A percentile compares a stretch with the other conserved stretches of the same genome.
Evolutionary conservation across 2,888 invertebrate genomes (phyloP).

Genomic region (Drosophila peninsularis): DNA sequence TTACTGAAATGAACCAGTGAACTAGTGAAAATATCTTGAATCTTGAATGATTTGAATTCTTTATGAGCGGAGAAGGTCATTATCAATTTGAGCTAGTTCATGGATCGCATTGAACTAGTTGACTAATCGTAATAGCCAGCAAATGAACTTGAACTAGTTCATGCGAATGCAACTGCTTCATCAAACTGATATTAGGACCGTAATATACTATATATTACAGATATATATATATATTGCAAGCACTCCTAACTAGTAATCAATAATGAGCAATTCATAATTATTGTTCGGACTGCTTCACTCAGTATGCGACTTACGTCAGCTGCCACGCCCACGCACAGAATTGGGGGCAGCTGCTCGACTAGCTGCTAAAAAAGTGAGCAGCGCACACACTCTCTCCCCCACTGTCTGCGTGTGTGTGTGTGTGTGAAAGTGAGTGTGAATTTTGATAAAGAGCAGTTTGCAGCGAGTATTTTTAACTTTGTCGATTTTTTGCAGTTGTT

Average conservation of each 20-base stretch:
- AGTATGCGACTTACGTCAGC: slow-evolving; percentile 10
- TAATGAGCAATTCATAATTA: neutral
- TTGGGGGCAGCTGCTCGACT: slow-evolving; percentile 11
- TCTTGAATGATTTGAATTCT: too few relatives aligned
- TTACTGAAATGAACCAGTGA: too few relatives aligned
- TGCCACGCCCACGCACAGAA: slow-evolving; percentile 12
- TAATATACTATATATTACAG: too few relatives aligned
- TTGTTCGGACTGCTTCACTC: neutral
- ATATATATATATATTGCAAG: too few relatives aligned
- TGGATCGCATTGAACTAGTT: too few relatives aligned
- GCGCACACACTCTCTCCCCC: neutral
- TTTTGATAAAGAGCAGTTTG: slow-evolving; percentile 53
- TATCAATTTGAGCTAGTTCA: too few relatives aligned
- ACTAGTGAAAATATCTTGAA: too few relatives aligned
- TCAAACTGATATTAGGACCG: neutral
- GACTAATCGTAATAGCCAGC: too few relatives aligned
- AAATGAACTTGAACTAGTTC: too few relatives aligned
- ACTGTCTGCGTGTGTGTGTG: neutral
- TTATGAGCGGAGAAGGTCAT: too few relatives aligned
- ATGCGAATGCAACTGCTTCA: too few relatives aligned
- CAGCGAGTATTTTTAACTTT: slow-evolving; percentile 45
- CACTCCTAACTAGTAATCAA: neutral
- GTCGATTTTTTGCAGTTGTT: slow-evolving; percentile 49
- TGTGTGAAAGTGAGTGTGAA: slow-evolving; percentile 24
- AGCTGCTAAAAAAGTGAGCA: slow-evolving; percentile 8